Evolutionary conservation across 2,888 invertebrate genomes (phyloP).

Genomic region (Leucozona laternaria): DNA sequence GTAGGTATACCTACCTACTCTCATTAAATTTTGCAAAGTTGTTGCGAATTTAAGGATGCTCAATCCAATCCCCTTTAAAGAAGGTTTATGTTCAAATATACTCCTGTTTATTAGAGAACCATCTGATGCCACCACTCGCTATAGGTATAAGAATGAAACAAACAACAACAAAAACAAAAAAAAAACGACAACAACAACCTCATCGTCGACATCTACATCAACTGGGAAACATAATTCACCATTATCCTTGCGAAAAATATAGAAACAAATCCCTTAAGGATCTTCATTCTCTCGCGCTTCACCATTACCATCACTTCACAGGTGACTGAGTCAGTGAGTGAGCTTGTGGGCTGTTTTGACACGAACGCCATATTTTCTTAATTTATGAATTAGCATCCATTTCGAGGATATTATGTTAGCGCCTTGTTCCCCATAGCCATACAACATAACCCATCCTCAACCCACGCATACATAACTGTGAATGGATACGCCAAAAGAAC

Average conservation of each 20-base stretch:
- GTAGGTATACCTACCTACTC: too few relatives aligned
- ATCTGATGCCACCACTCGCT: constrained; percentile 35
- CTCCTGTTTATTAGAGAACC: constrained; percentile 60
- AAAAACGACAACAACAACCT: constrained; percentile 27
- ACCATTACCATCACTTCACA: constrained; percentile 13
- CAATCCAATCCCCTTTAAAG: constrained; percentile 20
- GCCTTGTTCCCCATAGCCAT: neutral
- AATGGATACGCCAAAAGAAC: constrained; percentile 33
- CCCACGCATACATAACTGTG: neutral
- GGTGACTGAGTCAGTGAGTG: constrained; percentile 47
- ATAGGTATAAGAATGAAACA: neutral
- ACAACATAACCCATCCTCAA: neutral
- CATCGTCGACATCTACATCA: constrained; percentile 32
- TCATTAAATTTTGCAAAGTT: constrained; percentile 58
- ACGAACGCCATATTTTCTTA: constrained; percentile 72
- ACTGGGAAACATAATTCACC: constrained; percentile 45
- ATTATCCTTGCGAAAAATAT: constrained; percentile 45
- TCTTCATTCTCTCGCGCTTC: neutral
- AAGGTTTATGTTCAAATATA: constrained; percentile 38
- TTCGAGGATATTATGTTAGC: constrained; percentile 31
- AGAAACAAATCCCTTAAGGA: constrained; percentile 34
- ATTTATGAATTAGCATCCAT: constrained; percentile 70
- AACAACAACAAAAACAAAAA: neutral
- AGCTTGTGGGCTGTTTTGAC: constrained; percentile 60
- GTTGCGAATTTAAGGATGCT: constrained; percentile 37